Conservation (phyloP, 2,797 vertebrate species). For the Pristis pectinata region DNA sequence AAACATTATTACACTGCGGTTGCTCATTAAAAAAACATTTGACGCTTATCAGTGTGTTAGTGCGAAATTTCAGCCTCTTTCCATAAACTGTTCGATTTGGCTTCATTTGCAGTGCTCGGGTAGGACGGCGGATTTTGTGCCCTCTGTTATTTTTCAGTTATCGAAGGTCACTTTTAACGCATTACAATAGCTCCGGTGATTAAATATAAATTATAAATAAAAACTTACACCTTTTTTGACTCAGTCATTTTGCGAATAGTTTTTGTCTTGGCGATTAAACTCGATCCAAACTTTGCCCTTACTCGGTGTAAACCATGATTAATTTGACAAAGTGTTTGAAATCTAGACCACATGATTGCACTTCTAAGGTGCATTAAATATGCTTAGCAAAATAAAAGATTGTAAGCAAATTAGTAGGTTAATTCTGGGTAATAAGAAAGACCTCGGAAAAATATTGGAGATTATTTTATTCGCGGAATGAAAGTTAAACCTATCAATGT, state of each 20-base stretch:
- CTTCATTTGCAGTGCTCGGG: not conserved
- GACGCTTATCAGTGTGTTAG: not conserved
- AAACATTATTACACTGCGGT: not conserved
- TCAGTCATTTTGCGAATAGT: not conserved
- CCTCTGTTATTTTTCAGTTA: not conserved
- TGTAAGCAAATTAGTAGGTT: not conserved
- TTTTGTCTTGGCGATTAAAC: not conserved
- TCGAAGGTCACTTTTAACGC: too few relatives aligned
- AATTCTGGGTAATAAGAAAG: not conserved
- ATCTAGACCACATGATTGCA: not conserved
- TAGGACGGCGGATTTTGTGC: not conserved
- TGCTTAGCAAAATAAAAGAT: not conserved
- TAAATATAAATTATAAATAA: not conserved
- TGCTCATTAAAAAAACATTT: not conserved
- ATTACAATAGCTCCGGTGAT: not conserved
- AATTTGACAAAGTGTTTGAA: not conserved
- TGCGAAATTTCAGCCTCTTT: not conserved
- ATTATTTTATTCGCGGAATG: not conserved
- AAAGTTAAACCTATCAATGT: not conserved
- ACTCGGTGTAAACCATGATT: not conserved
- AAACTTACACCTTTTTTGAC: not conserved
- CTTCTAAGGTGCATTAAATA: not conserved
- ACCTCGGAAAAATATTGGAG: not conserved
- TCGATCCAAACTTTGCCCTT: not conserved
- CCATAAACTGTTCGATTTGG: too few relatives aligned